Evolutionary conservation across 2,113 vertebrate genomes (phyloP).

Genomic region (Lepus timidus): DNA sequence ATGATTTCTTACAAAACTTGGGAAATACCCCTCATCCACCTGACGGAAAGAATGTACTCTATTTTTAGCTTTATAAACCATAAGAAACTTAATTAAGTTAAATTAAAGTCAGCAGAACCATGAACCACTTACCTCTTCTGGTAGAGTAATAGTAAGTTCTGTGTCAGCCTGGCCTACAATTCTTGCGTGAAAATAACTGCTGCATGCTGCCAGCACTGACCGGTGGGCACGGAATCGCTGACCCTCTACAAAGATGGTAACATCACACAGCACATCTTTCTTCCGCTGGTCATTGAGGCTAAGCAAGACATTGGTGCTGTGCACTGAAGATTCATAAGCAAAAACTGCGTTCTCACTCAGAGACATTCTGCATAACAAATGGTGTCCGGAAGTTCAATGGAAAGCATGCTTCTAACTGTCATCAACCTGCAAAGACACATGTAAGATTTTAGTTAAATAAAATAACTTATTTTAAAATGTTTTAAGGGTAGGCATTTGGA

Average conservation of each 20-base stretch:
- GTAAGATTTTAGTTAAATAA: not conserved
- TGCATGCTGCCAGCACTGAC: constrained; percentile 95
- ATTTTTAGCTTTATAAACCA: not conserved
- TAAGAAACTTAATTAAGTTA: not conserved
- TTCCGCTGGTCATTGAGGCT: constrained; percentile 89
- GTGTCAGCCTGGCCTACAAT: constrained; percentile 86
- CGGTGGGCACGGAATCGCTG: constrained; percentile 93
- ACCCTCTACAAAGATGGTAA: constrained; percentile 93
- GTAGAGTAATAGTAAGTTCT: constrained; percentile 92
- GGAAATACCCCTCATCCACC: not conserved
- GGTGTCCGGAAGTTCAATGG: constrained; percentile 75
- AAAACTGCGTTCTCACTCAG: constrained; percentile 88
- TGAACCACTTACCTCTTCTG: constrained; percentile 91
- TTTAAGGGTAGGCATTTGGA: not conserved
- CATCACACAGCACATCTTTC: constrained; percentile 89
- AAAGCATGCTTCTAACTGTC: constrained; percentile 87
- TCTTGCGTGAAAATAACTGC: constrained; percentile 93
- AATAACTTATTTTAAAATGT: fast-evolving
- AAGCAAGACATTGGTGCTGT: constrained; percentile 88
- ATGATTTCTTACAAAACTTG: not conserved
- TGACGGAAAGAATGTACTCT: not conserved
- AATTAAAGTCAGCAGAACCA: not conserved
- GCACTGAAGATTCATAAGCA: constrained; percentile 90
- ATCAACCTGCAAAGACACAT: constrained; percentile 79
- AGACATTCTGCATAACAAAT: constrained; percentile 88